Evolutionary conservation across 2,888 invertebrate genomes (phyloP), one percentile per base, ranked within the genome.

Genomic region (Psylliodes chrysocephalus): DNA sequence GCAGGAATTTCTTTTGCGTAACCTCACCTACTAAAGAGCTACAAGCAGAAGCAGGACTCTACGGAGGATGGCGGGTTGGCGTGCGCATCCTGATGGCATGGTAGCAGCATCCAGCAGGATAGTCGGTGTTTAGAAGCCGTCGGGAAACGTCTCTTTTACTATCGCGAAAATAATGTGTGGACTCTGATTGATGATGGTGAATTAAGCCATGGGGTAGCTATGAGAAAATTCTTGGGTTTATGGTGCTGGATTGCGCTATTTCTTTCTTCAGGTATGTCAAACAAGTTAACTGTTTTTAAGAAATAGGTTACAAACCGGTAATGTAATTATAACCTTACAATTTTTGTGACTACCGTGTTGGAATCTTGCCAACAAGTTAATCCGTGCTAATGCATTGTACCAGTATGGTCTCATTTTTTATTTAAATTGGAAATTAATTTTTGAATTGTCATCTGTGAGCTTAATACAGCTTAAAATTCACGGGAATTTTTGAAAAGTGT

Each of bases 11-110:
- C 1, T 30, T 30, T 30, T 10, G 7, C 10, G 3, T 5, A 15
- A 44, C 12, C 44, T 10, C 44, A 19, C 44, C 44, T 44, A 44
- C 44, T 44, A 46, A 3, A 46, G 46, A 25, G 22, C 4, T 22
- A 25, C 22, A 46, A 22, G 19, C 46, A 19, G 46, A 25, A 46
- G 46, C 22, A 46, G 46, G 46, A 46, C 46, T n/a, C 19, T 17
- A 19, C 6, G 22, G 10, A 22, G 22, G 8, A 46, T 46, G 46
- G 71, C 77, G 77, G 22, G 8, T 22, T 46, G 46, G 71, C 77
- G 77, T 77, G 77, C 78, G 77, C 75, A 77, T 75, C 75, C 73
- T 71, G 66, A 65, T 76, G 74, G 78, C 76, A 76, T 75, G 78
- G 73, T 73, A 73, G 71, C 67, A 68, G 72, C 70, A 75, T 70